These are phyloP conservation scores for Yponomeuta plumbellus DNA, from an alignment of 2,888 invertebrate genomes.

Conservation along the genomic window DNA sequence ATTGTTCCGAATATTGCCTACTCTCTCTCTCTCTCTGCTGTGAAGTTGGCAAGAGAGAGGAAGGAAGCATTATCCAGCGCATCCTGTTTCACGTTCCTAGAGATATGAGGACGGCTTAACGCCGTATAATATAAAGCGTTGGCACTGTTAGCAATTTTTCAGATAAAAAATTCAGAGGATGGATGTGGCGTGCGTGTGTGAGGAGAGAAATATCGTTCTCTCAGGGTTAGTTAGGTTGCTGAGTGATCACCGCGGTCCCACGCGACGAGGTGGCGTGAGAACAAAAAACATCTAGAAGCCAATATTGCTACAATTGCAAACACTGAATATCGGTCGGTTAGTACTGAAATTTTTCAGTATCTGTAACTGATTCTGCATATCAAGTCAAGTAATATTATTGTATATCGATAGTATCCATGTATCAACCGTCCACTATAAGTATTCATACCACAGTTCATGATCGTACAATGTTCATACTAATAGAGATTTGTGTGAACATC, in stretches of 20 bases:
- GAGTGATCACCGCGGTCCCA: not conserved
- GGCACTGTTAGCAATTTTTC: conserved; percentile 46
- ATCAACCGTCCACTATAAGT: too few relatives aligned
- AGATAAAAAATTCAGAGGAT: conserved; percentile 52
- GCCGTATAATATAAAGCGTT: conserved; percentile 13
- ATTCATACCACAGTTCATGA: too few relatives aligned
- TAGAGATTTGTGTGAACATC: too few relatives aligned
- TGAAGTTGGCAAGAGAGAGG: not conserved
- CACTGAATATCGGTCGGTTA: not conserved
- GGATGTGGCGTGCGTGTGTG: conserved; percentile 25
- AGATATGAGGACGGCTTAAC: conserved; percentile 9
- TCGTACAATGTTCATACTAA: too few relatives aligned
- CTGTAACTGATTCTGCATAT: too few relatives aligned
- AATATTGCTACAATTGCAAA: not conserved
- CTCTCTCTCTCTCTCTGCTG: not conserved
- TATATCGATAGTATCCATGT: too few relatives aligned
- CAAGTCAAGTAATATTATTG: too few relatives aligned
- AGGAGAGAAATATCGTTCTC: conserved; percentile 6
- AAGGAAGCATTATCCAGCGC: not conserved
- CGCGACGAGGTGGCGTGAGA: not conserved
- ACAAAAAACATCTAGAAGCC: not conserved
- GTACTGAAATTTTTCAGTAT: too few relatives aligned
- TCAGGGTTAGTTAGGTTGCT: conserved; percentile 11
- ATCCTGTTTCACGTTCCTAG: not conserved
- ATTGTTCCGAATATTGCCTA: not conserved